phyloP scores from a whole-genome alignment of 2,797 vertebrate species.

The Mergus octosetaceus region DNA sequence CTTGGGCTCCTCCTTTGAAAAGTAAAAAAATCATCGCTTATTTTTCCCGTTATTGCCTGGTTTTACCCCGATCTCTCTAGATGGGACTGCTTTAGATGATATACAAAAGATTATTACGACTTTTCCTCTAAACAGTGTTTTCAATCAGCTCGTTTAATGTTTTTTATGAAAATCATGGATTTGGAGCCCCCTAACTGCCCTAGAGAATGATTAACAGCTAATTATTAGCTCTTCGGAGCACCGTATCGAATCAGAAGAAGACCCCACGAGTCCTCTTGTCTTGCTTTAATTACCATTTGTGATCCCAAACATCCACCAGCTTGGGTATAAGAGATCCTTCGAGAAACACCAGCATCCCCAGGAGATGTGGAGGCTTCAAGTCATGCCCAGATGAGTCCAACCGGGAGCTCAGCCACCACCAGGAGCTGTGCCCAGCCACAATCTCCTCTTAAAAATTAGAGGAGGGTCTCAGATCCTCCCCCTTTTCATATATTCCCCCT shows the following conservation, averaged over 20 bases:
- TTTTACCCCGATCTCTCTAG: background rate
- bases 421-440: background rate
- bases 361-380: rapidly evolving
- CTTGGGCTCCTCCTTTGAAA: background rate
- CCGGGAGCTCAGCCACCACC: background rate
- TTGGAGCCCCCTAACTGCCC: background rate
- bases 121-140: background rate
- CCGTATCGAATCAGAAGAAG: background rate
- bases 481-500: background rate
- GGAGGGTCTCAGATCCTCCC: background rate
- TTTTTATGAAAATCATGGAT: background rate
- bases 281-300: background rate
- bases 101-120: background rate
- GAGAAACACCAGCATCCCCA: background rate
- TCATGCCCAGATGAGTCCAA: rapidly evolving
- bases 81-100: background rate
- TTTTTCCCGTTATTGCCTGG: background rate
- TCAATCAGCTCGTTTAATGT: background rate
- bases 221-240: background rate
- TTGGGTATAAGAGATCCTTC: background rate
- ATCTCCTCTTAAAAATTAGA: background rate
- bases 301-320: rapidly evolving
- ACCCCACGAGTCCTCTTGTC: background rate
- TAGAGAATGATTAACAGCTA: background rate
- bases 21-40: background rate